Conservation (phyloP, 2,113 vertebrate species). For the Puffinus mauretanicus region DNA sequence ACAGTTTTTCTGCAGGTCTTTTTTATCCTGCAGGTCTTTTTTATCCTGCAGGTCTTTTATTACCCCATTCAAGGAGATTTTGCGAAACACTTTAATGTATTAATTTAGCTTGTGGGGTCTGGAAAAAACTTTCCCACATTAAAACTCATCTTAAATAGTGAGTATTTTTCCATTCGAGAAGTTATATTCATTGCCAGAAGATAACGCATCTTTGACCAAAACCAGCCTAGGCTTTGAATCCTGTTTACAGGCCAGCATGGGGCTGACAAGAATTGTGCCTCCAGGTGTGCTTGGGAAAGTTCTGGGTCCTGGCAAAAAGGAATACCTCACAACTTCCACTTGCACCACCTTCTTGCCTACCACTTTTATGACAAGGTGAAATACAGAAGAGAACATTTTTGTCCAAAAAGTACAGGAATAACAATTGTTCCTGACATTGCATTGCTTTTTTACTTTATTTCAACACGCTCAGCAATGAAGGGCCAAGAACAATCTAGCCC, state of each 20-base stretch:
- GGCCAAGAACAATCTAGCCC: background rate
- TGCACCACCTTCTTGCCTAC: background rate
- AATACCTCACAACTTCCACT: background rate
- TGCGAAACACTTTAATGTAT: background rate
- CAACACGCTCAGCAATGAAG: background rate
- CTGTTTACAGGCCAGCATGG: background rate
- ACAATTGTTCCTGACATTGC: background rate
- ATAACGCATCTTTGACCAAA: background rate
- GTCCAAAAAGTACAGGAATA: background rate
- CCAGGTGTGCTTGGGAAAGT: background rate
- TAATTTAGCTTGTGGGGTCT: background rate
- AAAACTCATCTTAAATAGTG: background rate
- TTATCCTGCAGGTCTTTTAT: background rate
- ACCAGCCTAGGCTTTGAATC: background rate
- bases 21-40: background rate
- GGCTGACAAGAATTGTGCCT: background rate
- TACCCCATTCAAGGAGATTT: background rate
- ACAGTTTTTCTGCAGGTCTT: background rate
- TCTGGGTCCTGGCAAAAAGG: background rate
- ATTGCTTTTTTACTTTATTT: background rate
- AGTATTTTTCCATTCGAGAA: background rate
- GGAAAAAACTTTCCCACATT: rapidly evolving
- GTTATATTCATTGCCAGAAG: background rate
- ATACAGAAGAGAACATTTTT: background rate
- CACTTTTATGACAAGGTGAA: background rate